phyloP scores from a whole-genome alignment of 2,888 invertebrate genomes.

The Seladonia tumulorum region DNA sequence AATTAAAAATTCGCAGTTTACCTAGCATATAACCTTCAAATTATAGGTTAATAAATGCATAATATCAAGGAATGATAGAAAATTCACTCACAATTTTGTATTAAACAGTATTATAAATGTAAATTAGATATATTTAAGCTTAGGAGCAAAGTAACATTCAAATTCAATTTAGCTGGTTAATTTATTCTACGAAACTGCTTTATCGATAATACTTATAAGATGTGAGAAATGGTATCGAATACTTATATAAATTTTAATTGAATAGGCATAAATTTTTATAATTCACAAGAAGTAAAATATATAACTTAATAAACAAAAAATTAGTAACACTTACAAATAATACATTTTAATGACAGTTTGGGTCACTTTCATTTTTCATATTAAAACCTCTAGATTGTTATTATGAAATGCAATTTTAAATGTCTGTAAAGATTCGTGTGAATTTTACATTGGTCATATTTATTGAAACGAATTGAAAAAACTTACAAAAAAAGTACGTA shows the following conservation, averaged over 20 bases:
- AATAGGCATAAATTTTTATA: background rate
- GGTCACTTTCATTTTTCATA: background rate
- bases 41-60: constrained; percentile 7
- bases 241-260: background rate
- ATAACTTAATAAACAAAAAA: constrained; percentile 11
- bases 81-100: background rate
- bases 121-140: background rate
- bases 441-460: constrained; percentile 32
- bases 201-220: background rate
- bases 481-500: background rate
- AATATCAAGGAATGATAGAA: background rate
- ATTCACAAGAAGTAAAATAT: background rate
- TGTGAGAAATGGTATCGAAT: background rate
- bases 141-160: background rate
- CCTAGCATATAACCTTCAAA: constrained; percentile 7
- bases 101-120: constrained; percentile 13
- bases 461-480: constrained; percentile 16
- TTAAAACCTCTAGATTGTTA: constrained; percentile 1
- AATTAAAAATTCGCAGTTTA: background rate
- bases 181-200: constrained; percentile 2
- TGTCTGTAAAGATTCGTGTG: constrained; percentile 15
- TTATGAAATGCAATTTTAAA: constrained; percentile 10
- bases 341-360: constrained; percentile 12
- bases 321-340: constrained; percentile 18
- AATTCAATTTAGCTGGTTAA: background rate